Base-by-base conservation (phyloP, 2,113 vertebrate species). In the Brachypodius melanocephalos region DNA sequence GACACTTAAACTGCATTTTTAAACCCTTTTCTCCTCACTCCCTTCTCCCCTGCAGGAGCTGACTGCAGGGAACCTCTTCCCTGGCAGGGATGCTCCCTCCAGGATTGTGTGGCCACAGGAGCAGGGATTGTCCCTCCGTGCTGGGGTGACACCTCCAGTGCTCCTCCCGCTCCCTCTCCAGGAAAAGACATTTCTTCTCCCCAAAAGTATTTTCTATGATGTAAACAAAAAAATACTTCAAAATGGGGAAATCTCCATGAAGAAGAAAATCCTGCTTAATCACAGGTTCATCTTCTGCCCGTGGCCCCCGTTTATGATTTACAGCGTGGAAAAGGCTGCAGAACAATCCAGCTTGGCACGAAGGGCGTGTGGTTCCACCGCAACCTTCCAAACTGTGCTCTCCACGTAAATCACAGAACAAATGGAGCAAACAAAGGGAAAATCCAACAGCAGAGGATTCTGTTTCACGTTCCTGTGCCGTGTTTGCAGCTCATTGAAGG, bases 371-470 rank as follows among this genome's bases (percentile, higher is more conserved):
- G 34, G 57, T 10, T 58, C 52, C 62, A 54, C 6, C 55, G 36
- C 68, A 87, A n/a, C 65, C 57, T 62, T 40, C 91, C 77, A 71
- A 94, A 96, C n/a, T 81, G 69, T 58, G 74, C 85, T 85, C 79
- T 58, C 92, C 87, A 13, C 58, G 72, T 91, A 96, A 96, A 82
- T 85, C 85, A 69, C 66, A 12, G 55, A 34, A 22, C 55, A 84
- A 96, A 92, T 40, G 76, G 74, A 89, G 90, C 79, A 95, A 83
- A 95, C 24, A 25, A 92, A 94, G 95, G 89, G 96, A 58, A 91
- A 89, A 85, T 32, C 77, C 55, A 73, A 42, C 3, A 66, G 89
- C 66, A 32, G 16, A 36, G 42, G 73, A 8, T 43, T 61, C 62
- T 65, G 88, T 54, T 85, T 77, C 38, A 5, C 26, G 18, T 31